These are phyloP conservation scores for Gymnoscelis rufifasciata DNA, from an alignment of 2,888 invertebrate species.

Conservation along the genomic window DNA sequence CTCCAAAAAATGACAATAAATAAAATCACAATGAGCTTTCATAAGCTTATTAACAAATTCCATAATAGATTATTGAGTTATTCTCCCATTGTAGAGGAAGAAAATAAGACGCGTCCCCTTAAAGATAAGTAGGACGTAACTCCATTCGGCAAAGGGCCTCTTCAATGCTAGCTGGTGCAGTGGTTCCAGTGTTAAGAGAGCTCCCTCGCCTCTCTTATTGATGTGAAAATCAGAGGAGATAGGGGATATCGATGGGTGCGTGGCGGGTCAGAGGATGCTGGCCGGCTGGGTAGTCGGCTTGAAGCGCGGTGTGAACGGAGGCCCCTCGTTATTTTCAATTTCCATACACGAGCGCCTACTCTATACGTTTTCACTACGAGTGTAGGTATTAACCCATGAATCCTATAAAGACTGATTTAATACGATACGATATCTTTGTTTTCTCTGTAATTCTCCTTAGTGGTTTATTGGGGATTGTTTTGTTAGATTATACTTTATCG, in stretches of 20 bases:
- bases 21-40: constrained; percentile 6
- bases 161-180: constrained; percentile 62
- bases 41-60: constrained; percentile 52
- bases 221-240: constrained; percentile 53
- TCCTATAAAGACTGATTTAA: constrained; percentile 73
- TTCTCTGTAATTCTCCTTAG: constrained; percentile 37
- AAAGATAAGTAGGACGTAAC: constrained; percentile 77
- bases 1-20: neutral
- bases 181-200: constrained; percentile 59
- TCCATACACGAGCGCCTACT: constrained; percentile 73
- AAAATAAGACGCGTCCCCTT: constrained; percentile 75
- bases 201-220: constrained; percentile 52
- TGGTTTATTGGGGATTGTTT: constrained; percentile 35
- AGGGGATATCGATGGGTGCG: constrained; percentile 55
- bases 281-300: constrained; percentile 63
- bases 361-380: constrained; percentile 65
- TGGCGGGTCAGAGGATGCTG: constrained; percentile 58
- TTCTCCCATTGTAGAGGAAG: constrained; percentile 57
- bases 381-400: constrained; percentile 69
- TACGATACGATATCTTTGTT: constrained; percentile 45
- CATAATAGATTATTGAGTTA: constrained; percentile 59
- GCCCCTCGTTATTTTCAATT: constrained; percentile 78
- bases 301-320: constrained; percentile 71
- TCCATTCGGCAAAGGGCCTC: constrained; percentile 76
- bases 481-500: constrained; percentile 29